Percentiles rank a stretch among this genome's conserved stretches.
Evolutionary conservation across 2,888 invertebrate species (phyloP).

Genomic region (Tiliacea aurago): DNA sequence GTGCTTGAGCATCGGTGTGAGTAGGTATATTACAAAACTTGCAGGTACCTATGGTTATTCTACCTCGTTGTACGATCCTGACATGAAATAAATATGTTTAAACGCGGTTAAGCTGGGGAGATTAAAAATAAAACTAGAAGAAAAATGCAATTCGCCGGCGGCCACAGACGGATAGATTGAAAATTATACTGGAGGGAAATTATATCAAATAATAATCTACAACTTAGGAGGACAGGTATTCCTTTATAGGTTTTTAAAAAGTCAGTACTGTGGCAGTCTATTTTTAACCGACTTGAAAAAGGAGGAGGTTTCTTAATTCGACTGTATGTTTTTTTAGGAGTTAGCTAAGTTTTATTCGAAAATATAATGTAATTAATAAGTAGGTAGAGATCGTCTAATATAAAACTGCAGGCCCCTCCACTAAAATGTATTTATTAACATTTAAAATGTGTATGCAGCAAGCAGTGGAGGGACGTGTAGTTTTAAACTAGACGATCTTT

Average conservation of each 20-base stretch:
- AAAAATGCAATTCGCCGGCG: conserved; percentile 80
- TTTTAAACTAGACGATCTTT: too few relatives aligned
- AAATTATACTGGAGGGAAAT: conserved; percentile 70
- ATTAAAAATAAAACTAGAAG: conserved; percentile 79
- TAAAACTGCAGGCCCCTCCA: too few relatives aligned
- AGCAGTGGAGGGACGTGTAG: too few relatives aligned
- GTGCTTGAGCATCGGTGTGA: not conserved
- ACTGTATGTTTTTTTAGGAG: too few relatives aligned
- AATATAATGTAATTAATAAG: too few relatives aligned
- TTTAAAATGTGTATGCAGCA: too few relatives aligned
- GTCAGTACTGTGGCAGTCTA: not conserved
- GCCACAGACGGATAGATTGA: conserved; percentile 81
- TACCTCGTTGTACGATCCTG: conserved; percentile 16
- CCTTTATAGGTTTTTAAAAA: conserved; percentile 5
- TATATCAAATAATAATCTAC: conserved; percentile 59
- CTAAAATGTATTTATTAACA: too few relatives aligned
- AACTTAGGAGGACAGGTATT: not conserved
- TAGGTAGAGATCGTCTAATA: too few relatives aligned
- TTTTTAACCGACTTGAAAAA: too few relatives aligned
- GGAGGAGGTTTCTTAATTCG: too few relatives aligned
- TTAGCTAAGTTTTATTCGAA: too few relatives aligned
- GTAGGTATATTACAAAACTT: not conserved
- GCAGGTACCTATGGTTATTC: not conserved
- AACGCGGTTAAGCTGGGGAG: conserved; percentile 68
- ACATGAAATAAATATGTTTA: conserved; percentile 60